Conservation (phyloP, 2,797 vertebrate genomes). For the Sebastes steindachneri region DNA sequence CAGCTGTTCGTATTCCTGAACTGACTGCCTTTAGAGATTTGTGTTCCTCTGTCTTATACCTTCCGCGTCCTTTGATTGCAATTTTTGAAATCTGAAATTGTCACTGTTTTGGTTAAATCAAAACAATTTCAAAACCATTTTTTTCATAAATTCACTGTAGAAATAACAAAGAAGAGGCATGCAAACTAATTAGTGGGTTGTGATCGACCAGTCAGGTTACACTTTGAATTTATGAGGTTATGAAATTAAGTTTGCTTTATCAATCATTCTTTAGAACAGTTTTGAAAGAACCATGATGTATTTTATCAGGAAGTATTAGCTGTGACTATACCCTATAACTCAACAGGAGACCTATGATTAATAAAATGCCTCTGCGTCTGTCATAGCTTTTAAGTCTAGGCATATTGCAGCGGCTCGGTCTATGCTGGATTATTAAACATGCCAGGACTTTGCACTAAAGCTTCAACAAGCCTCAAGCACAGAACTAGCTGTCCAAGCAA, state of each 20-base stretch:
- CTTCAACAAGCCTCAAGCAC: conserved; percentile 25
- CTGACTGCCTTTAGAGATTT: background rate
- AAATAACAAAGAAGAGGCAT: background rate
- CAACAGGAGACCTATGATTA: background rate
- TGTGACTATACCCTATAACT: background rate
- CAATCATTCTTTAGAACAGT: background rate
- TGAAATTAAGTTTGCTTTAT: background rate
- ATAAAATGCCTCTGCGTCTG: background rate
- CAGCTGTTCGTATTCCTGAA: background rate
- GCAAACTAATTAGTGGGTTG: background rate
- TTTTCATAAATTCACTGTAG: background rate
- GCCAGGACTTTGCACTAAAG: background rate
- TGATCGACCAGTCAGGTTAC: background rate
- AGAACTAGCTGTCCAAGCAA: conserved; percentile 3
- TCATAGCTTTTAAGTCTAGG: background rate
- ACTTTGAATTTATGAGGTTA: background rate
- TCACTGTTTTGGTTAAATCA: background rate
- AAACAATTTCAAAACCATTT: background rate
- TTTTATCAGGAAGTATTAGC: background rate
- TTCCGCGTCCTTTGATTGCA: background rate
- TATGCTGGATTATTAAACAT: conserved; percentile 12
- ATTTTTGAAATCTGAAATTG: background rate
- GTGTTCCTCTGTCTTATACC: background rate
- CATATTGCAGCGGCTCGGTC: background rate
- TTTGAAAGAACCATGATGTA: background rate